These are phyloP conservation scores for Tipula confusa DNA, from an alignment of 2,888 invertebrate species.

Conservation along the genomic window DNA sequence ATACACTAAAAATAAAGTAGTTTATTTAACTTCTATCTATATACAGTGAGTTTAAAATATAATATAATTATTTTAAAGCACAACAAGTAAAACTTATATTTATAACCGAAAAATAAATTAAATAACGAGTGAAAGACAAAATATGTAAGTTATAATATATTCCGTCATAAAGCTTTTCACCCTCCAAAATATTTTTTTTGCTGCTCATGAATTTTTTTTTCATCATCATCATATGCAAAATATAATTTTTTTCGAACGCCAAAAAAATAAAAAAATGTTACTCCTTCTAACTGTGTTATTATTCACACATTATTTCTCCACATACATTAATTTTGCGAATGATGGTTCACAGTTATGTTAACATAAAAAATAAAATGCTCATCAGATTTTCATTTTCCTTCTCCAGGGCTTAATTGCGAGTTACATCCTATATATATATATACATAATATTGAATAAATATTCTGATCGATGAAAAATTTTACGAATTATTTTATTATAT, in stretches of 20 bases:
- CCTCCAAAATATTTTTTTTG: too few species aligned
- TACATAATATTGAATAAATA: conserved; percentile 13
- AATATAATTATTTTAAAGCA: too few species aligned
- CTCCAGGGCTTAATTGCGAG: background rate
- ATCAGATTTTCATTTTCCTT: background rate
- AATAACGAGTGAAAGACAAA: too few species aligned
- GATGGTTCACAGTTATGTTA: background rate
- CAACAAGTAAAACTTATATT: too few species aligned
- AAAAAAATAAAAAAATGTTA: background rate
- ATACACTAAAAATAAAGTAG: too few species aligned
- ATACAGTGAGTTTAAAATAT: too few species aligned
- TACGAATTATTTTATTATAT: background rate
- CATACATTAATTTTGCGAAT: background rate
- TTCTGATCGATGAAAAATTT: background rate
- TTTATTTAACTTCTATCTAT: too few species aligned
- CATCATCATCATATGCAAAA: background rate
- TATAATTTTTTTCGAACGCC: background rate
- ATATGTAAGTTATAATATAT: too few species aligned
- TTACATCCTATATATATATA: background rate
- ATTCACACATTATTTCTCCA: background rate
- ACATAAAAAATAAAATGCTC: background rate
- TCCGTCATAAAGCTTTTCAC: too few species aligned
- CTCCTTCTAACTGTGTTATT: conserved; percentile 1
- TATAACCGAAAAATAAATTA: too few species aligned
- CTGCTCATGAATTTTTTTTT: too few species aligned